Evolutionary conservation across 2,888 invertebrate species (phyloP), one percentile per base, ranked within the genome.

Genomic region (Timema cristinae): DNA sequence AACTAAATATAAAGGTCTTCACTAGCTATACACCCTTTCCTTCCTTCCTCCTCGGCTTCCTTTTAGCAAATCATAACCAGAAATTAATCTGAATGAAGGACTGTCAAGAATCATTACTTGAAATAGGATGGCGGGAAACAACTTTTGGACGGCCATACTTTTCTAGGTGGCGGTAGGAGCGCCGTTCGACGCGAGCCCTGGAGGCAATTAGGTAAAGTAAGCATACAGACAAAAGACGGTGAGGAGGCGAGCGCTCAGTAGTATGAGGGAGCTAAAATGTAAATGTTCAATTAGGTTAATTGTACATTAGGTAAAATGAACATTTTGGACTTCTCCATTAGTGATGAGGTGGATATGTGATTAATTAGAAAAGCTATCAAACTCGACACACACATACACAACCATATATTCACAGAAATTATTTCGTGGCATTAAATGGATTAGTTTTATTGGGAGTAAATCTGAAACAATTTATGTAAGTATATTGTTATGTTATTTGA

Each of bases 231-330:
- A 63, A 63, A 63, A 63, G 63, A 63, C 63, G 63, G 63, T 48
- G 7, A 48, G 47, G 63, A 48, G 47, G 63, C 11, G 63, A 47
- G 32, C 59, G 32, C 63, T 0, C 47, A 48, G 16, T 9, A 48
- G 16, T 11, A 10, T 32, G 63, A 10, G 63, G 11, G 63, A 63
- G 63, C 63, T 63, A 63, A 63, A 63, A 63, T 63, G 63, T 63
- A 63, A 83, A 83, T 83, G 83, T 83, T 83, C 83, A 83, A 83
- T 83, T 83, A 83, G 81, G 79, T 81, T 83, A 84, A 84, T 74
- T 84, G 84, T 82, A 82, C 81, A 82, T 83, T 83, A 83, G 81
- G 79, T 81, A 83, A 84, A 84, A 73, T 84, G 84, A 82, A 82
- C 81, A 82, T 83, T 83, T 77, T 79, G 81, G 81, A 82, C 83